These are phyloP conservation scores for Bubo scandiacus DNA, from an alignment of 2,113 vertebrate species.

Conservation along the genomic window DNA sequence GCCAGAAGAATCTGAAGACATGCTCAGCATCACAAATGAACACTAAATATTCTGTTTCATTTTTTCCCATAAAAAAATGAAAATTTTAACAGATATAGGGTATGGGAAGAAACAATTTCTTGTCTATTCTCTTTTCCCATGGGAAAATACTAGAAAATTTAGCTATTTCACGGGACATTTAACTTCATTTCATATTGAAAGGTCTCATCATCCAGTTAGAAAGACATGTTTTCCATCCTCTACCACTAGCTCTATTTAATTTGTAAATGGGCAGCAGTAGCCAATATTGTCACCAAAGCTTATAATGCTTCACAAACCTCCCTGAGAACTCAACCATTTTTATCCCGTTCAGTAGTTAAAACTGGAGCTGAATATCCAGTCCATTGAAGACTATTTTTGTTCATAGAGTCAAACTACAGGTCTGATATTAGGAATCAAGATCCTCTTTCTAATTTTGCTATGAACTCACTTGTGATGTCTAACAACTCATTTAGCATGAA, in stretches of 20 bases:
- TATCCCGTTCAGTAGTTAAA: not conserved
- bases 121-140: not conserved
- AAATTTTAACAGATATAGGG: not conserved
- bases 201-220: not conserved
- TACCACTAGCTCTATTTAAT: not conserved
- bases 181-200: not conserved
- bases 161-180: not conserved
- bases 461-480: not conserved
- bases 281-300: not conserved
- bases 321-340: not conserved
- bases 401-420: not conserved
- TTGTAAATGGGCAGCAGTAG: not conserved
- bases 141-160: not conserved
- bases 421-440: not conserved
- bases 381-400: not conserved
- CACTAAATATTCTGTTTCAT: fast-evolving
- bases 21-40: not conserved
- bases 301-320: not conserved
- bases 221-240: not conserved
- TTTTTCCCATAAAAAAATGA: not conserved
- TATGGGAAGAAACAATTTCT: not conserved
- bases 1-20: not conserved
- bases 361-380: not conserved
- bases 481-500: not conserved
- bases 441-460: not conserved